Evolutionary conservation across 2,888 invertebrate genomes (phyloP).

Genomic region (Xylocampa areola): DNA sequence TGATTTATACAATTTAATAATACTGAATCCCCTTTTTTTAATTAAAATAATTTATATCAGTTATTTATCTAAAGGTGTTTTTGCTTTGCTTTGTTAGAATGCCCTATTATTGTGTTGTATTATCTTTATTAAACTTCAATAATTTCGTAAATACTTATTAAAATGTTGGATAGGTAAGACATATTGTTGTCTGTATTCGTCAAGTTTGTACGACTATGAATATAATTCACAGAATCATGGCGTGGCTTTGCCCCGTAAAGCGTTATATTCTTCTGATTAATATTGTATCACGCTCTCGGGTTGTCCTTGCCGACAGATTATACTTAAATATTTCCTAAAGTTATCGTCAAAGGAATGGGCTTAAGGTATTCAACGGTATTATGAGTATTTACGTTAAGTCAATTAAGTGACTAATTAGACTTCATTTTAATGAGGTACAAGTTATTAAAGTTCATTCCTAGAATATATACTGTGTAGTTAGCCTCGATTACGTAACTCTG

Average conservation of each 20-base stretch:
- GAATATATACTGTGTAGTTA: constrained; percentile 7
- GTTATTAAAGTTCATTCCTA: constrained; percentile 16
- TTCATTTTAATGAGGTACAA: constrained; percentile 5
- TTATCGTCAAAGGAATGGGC: neutral
- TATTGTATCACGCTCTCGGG: neutral
- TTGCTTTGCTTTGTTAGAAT: too few species aligned
- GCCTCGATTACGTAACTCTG: neutral
- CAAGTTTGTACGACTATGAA: neutral
- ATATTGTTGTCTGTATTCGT: too few species aligned
- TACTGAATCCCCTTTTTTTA: neutral
- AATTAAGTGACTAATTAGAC: constrained; percentile 8
- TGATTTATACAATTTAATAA: neutral
- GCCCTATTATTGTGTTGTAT: neutral
- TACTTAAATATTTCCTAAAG: constrained; percentile 1
- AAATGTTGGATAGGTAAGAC: too few species aligned
- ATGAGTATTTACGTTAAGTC: constrained; percentile 10
- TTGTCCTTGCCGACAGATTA: neutral
- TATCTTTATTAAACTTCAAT: too few species aligned
- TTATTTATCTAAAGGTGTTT: too few species aligned
- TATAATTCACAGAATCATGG: neutral
- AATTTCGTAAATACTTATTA: too few species aligned
- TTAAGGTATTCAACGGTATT: neutral
- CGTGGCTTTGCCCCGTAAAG: neutral
- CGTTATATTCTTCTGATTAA: neutral
- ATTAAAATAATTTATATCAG: too few species aligned